Conservation (phyloP, 1,140 invertebrate genomes). For the Lasaia peninsularis region DNA sequence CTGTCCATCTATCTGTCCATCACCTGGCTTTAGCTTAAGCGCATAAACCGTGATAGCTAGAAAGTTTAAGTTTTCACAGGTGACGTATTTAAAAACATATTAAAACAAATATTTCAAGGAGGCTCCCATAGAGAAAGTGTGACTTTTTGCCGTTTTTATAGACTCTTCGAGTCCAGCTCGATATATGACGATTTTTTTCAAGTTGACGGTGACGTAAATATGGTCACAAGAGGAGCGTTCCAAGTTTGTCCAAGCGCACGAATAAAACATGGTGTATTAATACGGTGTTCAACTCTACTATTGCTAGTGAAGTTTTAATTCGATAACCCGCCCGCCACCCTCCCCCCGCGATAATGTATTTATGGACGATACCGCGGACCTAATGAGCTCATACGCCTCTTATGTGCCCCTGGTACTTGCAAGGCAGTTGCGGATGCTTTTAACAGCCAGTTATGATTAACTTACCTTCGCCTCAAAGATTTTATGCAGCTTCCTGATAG, state of each 20-base stretch:
- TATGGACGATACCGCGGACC: conserved; percentile 70
- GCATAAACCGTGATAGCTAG: too few relatives aligned
- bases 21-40: too few relatives aligned
- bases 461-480: conserved; percentile 21
- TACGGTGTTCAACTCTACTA: conserved; percentile 70
- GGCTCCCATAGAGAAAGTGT: too few relatives aligned
- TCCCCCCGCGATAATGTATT: conserved; percentile 67
- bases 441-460: conserved; percentile 44
- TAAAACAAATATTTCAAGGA: too few relatives aligned
- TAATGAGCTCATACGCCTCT: conserved; percentile 69
- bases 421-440: conserved; percentile 35
- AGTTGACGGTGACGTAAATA: neutral
- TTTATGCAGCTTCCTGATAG: conserved; percentile 6
- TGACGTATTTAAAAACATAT: too few relatives aligned
- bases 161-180: too few relatives aligned
- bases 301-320: conserved; percentile 75
- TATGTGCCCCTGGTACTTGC: conserved; percentile 49
- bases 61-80: too few relatives aligned
- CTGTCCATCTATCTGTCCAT: too few relatives aligned
- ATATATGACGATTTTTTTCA: too few relatives aligned
- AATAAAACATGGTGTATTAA: conserved; percentile 75
- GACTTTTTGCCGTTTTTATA: too few relatives aligned
- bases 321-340: conserved; percentile 57
- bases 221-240: conserved; percentile 34
- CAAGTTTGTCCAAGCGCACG: conserved; percentile 66